Evolutionary conservation across 2,888 invertebrate species (phyloP).

Genomic region (Lithophane ornitopus): DNA sequence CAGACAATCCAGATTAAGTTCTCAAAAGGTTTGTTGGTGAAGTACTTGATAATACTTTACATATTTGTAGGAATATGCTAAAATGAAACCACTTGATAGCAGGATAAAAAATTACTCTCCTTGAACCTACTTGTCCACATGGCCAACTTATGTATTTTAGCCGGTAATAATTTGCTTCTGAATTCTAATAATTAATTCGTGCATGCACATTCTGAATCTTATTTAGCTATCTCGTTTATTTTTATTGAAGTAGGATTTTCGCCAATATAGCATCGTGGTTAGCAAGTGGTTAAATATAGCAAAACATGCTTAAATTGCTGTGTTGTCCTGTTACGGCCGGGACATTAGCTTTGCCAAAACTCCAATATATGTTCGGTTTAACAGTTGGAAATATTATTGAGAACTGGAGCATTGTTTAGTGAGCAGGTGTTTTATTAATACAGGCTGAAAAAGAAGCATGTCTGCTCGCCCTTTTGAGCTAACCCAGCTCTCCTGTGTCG

Average conservation of each 20-base stretch:
- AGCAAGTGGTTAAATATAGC: neutral
- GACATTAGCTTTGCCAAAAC: neutral
- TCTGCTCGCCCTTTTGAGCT: neutral
- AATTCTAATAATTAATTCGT: conserved; percentile 20
- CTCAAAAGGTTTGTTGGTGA: neutral
- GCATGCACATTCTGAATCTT: conserved; percentile 10
- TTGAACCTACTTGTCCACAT: neutral
- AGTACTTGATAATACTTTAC: neutral
- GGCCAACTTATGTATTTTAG: neutral
- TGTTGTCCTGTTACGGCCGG: neutral
- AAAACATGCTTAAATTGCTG: neutral
- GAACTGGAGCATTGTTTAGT: neutral
- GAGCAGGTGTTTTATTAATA: neutral
- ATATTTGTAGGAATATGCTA: neutral
- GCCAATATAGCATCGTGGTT: neutral
- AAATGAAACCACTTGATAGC: neutral
- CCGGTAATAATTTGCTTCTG: conserved; percentile 1
- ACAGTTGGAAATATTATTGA: neutral
- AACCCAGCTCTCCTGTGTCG: neutral
- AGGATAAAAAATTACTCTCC: too few relatives aligned
- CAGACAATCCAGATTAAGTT: neutral
- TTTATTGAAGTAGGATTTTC: conserved; percentile 15
- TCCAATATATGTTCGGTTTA: neutral
- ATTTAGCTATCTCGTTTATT: conserved; percentile 2
- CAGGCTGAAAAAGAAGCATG: neutral